Base-by-base conservation (phyloP, 2,888 invertebrate genomes). In the Chymomyza procnemis region DNA sequence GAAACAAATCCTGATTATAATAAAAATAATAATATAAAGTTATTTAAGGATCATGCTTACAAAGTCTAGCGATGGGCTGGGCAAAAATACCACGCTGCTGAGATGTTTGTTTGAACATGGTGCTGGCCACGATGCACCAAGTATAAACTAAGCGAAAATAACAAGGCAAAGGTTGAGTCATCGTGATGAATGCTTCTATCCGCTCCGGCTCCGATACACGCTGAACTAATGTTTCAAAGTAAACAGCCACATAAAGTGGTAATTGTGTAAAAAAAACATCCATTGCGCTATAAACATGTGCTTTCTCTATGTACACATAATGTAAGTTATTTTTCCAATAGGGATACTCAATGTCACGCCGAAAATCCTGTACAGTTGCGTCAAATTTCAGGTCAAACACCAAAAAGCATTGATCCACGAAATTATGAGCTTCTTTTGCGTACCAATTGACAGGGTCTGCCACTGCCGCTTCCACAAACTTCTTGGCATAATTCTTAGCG, bases 61-160 rank as follows among this genome's bases (percentile, higher is more conserved):
- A 84, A 59, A 81, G 47, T 63, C 79, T 71, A 18, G 82, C 74
- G 47, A 81, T 2, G 0, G 87, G 87, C 48, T 81, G 85, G 41
- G 65, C 6, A 0, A 4, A 26, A 6, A 1, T 26, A 26, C 26
- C 26, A 26, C 6, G 6, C 26, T 26, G 0, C 3, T 6, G 0
- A 4, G 6, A 0, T 6, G 26, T 26, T 26, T 26, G 1, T 26
- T 26, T 8, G 8, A 48, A 62, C 12, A 85, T 64, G 6, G 16
- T 3, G 0, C 61, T 61, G 0, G 68, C 73, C 52, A 85, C 77
- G 19, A 22, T 54, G 0, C 61, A 57, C 80, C 80, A 81, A 2
- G 52, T 65, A 4, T 55, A 1, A 2, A 84, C 47, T 5, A 81
- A 18, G 1, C 57, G 62, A n/a, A 81, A 48, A 6, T 73, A 86